Percentiles rank a stretch among this genome's conserved stretches.
phyloP scores from a whole-genome alignment of 1,140 invertebrate species.

The Mesaphorura yosii region DNA sequence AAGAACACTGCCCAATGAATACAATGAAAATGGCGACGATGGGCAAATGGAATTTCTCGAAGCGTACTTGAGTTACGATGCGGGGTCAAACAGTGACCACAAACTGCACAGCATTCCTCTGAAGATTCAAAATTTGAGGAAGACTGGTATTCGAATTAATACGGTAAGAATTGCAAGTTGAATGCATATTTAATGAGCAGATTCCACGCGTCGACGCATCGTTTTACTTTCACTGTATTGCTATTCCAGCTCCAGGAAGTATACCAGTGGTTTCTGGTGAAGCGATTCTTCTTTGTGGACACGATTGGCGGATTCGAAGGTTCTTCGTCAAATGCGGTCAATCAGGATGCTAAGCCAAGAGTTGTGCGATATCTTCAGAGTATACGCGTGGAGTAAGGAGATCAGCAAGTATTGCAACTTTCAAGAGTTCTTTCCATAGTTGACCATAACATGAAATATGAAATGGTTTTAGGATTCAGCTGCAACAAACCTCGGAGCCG shows the following conservation, averaged over 20 bases:
- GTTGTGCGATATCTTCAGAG: conserved; percentile 38
- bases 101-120: conserved; percentile 26
- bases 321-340: conserved; percentile 11
- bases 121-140: conserved; percentile 30
- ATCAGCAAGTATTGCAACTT: neutral
- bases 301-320: conserved; percentile 40
- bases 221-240: conserved; percentile 5
- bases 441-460: too few relatives aligned
- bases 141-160: conserved; percentile 29
- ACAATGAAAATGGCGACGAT: too few relatives aligned
- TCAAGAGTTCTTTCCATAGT: conserved; percentile 6
- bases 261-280: conserved; percentile 48
- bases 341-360: conserved; percentile 24
- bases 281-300: conserved; percentile 57
- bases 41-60: conserved; percentile 25
- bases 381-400: conserved; percentile 32
- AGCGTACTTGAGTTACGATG: conserved; percentile 18
- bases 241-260: conserved; percentile 36
- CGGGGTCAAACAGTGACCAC: neutral
- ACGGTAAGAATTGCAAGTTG: conserved; percentile 21
- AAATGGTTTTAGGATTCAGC: conserved; percentile 39
- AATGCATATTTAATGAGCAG: too few relatives aligned
- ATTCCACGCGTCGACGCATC: neutral
- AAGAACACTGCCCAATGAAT: too few relatives aligned
- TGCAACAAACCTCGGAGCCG: conserved; percentile 40